phyloP scores from a whole-genome alignment of 1,140 invertebrate genomes.

The Amphibalanus amphitrite region DNA sequence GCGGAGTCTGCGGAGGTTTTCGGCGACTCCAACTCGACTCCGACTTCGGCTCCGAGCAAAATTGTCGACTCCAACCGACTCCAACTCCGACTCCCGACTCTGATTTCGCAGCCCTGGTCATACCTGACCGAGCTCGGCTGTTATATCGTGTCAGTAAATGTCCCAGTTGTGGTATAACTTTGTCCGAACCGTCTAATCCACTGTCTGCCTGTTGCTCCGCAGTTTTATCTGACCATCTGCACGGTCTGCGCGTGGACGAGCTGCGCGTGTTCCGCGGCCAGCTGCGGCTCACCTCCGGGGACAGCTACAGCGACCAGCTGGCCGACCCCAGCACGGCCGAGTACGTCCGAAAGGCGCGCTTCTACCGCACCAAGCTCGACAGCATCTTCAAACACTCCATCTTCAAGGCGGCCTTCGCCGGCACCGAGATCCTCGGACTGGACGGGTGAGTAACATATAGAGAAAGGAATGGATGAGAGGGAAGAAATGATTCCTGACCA shows the following conservation, averaged over 20 bases:
- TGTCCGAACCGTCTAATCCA: no score
- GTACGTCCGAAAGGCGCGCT: conserved; percentile 44
- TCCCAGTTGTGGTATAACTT: no score
- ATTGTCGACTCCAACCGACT: no score
- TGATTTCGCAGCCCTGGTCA: no score
- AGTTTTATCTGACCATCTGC: background rate
- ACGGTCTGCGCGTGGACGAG: background rate
- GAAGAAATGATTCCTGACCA: no score
- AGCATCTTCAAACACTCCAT: conserved; percentile 51
- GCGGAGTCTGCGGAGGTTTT: no score
- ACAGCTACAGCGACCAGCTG: conserved; percentile 41
- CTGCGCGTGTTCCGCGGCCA: conserved; percentile 47
- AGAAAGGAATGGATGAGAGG: no score
- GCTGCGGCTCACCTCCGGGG: conserved; percentile 46
- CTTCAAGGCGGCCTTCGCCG: conserved; percentile 45
- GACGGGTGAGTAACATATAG: conserved; percentile 44
- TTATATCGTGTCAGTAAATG: no score
- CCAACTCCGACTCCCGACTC: no score
- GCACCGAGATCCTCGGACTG: conserved; percentile 50
- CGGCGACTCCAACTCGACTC: no score
- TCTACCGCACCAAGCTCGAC: conserved; percentile 53
- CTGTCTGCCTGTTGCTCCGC: background rate
- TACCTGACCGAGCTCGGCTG: no score
- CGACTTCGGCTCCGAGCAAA: no score
- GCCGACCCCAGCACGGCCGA: conserved; percentile 36